phyloP scores from a whole-genome alignment of 2,113 vertebrate genomes.

The Lamprotornis superbus region DNA sequence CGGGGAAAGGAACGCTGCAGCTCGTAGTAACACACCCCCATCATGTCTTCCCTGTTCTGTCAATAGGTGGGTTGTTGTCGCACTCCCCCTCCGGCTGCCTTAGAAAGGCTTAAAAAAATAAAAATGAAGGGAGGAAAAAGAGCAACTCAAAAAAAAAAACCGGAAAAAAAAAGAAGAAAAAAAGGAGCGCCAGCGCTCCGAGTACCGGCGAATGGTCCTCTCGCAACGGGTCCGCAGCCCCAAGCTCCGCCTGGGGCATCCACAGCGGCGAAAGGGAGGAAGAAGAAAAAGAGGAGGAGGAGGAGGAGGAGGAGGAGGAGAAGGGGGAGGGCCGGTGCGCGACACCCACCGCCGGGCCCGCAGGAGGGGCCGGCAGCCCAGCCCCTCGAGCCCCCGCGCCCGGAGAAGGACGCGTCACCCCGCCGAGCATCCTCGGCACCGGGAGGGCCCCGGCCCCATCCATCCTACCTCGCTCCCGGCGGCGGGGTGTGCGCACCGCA shows the following conservation, averaged over 20 bases:
- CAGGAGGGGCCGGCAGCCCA: constrained; percentile 47
- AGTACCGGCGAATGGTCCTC: too few species aligned
- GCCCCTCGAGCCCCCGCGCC: not conserved
- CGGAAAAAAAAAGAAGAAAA: not conserved
- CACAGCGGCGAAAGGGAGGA: not conserved
- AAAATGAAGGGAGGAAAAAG: constrained; percentile 58
- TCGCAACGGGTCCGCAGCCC: not conserved
- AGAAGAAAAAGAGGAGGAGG: not conserved
- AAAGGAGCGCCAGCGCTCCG: not conserved
- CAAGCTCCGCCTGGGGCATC: constrained; percentile 25
- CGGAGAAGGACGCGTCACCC: not conserved
- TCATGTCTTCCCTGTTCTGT: constrained; percentile 69
- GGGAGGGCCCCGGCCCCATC: not conserved
- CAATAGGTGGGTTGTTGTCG: constrained; percentile 73
- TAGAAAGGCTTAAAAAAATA: constrained; percentile 41
- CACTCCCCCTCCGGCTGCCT: constrained; percentile 72
- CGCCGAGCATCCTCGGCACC: not conserved
- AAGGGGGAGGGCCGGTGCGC: not conserved
- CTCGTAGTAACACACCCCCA: constrained; percentile 74
- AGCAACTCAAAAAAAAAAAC: constrained; percentile 18
- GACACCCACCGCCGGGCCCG: constrained; percentile 16
- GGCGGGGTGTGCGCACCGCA: not conserved
- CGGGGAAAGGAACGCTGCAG: constrained; percentile 15
- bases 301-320: not conserved
- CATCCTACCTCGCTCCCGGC: not conserved